phyloP scores from a whole-genome alignment of 2,113 vertebrate genomes.

The Calidris pygmaea region DNA sequence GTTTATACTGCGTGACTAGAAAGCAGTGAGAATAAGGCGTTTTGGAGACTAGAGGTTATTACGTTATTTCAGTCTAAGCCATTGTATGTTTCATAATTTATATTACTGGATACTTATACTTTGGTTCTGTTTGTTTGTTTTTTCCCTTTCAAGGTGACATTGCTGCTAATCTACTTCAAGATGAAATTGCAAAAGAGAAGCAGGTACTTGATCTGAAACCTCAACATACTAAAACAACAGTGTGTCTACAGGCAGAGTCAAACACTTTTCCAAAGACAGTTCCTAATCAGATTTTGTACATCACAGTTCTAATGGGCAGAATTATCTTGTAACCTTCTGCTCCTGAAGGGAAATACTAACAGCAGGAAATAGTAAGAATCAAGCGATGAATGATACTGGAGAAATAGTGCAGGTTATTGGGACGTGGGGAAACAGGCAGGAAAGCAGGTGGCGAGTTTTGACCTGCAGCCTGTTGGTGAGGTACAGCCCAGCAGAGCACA shows the following conservation, averaged over 20 bases:
- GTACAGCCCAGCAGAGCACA: neutral
- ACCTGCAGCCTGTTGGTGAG: neutral
- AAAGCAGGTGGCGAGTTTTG: neutral
- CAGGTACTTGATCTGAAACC: slow-evolving; percentile 76
- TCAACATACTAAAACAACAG: neutral
- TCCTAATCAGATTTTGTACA: neutral
- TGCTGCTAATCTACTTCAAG: slow-evolving; percentile 75
- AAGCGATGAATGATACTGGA: neutral
- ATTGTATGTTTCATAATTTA: neutral
- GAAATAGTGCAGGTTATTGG: neutral
- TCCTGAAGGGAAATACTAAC: neutral
- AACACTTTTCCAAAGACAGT: neutral
- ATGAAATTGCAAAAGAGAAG: slow-evolving; percentile 84
- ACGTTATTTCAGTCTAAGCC: neutral
- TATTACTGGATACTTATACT: neutral
- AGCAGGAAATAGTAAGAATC: neutral
- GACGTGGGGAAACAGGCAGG: neutral
- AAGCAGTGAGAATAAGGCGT: neutral
- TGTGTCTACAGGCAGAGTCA: neutral
- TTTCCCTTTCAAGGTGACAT: slow-evolving; percentile 76
- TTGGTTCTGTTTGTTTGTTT: neutral
- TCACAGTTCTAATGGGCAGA: neutral
- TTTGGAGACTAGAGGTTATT: neutral
- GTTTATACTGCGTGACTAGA: neutral
- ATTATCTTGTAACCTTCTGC: neutral